Conservation (phyloP, 2,797 vertebrate genomes). For the Meda fulgida region DNA sequence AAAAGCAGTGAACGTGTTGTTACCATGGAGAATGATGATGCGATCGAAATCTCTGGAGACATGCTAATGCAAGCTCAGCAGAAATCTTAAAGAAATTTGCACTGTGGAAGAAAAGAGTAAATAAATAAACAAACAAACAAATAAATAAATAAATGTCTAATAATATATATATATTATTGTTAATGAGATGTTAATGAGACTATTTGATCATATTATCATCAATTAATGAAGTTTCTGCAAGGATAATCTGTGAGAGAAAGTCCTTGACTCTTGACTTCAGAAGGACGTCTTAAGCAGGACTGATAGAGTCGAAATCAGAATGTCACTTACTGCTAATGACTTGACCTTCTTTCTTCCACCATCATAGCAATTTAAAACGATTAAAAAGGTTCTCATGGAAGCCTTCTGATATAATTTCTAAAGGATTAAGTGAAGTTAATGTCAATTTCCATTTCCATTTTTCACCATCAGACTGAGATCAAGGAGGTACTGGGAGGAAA, state of each 20-base stretch:
- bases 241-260: background rate
- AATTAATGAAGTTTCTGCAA: background rate
- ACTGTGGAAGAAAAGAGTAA: background rate
- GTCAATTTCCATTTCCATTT: background rate
- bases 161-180: background rate
- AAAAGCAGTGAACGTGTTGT: background rate
- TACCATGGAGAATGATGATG: slow-evolving; percentile 25
- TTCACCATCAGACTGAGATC: slow-evolving; percentile 2
- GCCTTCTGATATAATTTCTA: background rate
- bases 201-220: background rate
- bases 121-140: background rate
- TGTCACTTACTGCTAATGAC: slow-evolving; percentile 19
- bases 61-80: background rate
- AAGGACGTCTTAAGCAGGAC: background rate
- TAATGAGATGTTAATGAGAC: background rate
- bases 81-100: background rate
- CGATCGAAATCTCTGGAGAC: background rate
- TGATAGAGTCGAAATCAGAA: slow-evolving; percentile 3
- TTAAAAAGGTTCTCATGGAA: background rate
- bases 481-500: background rate
- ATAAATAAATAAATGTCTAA: background rate
- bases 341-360: background rate
- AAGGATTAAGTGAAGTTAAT: background rate
- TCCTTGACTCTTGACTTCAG: background rate
- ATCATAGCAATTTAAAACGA: slow-evolving; percentile 6